Conservation (phyloP, 2,888 invertebrate genomes). For the Neoaliturus tenellus region DNA sequence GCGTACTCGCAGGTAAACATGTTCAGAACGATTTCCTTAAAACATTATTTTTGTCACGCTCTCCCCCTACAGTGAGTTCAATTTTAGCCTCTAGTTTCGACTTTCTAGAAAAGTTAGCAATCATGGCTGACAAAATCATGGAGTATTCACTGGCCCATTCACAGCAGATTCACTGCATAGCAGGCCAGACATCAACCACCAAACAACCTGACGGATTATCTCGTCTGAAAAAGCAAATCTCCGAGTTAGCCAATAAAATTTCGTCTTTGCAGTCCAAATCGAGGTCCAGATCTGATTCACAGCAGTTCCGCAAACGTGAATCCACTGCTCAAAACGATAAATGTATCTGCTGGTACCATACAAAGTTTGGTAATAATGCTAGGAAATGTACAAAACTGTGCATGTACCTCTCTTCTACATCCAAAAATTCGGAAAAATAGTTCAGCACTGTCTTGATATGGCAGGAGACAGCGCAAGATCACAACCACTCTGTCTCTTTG, state of each 20-base stretch:
- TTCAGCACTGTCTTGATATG: conserved; percentile 58
- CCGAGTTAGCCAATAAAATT: background rate
- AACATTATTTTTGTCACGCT: too few relatives aligned
- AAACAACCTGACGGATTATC: background rate
- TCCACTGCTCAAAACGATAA: background rate
- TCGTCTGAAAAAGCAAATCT: background rate
- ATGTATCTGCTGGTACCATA: background rate
- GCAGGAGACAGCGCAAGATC: background rate
- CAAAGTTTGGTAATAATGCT: conserved; percentile 38
- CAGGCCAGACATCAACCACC: background rate
- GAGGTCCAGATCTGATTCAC: background rate
- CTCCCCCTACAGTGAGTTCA: too few relatives aligned
- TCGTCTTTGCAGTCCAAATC: background rate
- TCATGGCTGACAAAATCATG: too few relatives aligned
- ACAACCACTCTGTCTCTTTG: conserved; percentile 45
- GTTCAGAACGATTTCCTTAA: too few relatives aligned
- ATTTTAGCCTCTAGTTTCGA: too few relatives aligned
- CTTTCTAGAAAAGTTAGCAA: too few relatives aligned
- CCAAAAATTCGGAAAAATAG: conserved; percentile 47
- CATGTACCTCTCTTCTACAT: conserved; percentile 35
- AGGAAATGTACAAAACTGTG: conserved; percentile 56
- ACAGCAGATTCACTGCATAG: too few relatives aligned
- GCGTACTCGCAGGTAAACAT: too few relatives aligned
- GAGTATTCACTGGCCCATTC: too few relatives aligned
- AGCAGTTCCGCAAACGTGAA: background rate